These are phyloP conservation scores for Choristoneura fumiferana DNA, from an alignment of 1,140 invertebrate genomes.

Conservation along the genomic window DNA sequence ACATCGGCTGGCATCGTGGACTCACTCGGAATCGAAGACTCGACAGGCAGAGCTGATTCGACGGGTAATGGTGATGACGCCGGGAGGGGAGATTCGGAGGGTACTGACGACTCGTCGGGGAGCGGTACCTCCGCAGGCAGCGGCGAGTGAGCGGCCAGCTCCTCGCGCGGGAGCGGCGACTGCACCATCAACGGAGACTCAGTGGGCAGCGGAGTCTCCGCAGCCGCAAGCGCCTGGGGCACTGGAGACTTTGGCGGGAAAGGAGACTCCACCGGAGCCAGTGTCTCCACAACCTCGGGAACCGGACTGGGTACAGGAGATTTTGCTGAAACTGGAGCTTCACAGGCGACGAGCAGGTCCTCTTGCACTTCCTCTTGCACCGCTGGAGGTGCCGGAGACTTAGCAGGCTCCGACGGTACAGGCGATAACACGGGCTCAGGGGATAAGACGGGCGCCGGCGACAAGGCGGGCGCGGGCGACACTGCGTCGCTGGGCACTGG, in stretches of 20 bases:
- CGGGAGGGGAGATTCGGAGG: constrained; percentile 25
- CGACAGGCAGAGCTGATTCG: constrained; percentile 22
- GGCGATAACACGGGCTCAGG: background rate
- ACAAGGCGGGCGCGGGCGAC: constrained; percentile 34
- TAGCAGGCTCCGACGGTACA: background rate
- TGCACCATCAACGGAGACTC: too few species aligned
- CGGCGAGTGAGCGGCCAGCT: constrained; percentile 5
- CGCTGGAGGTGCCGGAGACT: constrained; percentile 8
- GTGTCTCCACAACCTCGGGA: background rate
- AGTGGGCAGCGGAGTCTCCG: too few species aligned
- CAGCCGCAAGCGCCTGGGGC: too few species aligned
- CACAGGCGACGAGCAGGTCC: constrained; percentile 27
- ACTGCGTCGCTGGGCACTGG: constrained; percentile 31
- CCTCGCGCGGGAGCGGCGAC: background rate
- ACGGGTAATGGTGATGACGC: constrained; percentile 24
- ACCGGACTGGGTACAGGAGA: constrained; percentile 20
- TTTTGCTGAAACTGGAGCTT: background rate
- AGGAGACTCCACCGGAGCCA: background rate
- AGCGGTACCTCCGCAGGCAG: background rate
- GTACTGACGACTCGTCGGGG: background rate
- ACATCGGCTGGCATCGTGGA: constrained; percentile 23
- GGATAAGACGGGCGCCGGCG: constrained; percentile 30
- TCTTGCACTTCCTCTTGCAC: constrained; percentile 18
- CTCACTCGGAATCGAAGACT: constrained; percentile 25
- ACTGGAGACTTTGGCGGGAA: background rate